These are phyloP conservation scores for Papilio machaon DNA, from an alignment of 1,140 invertebrate genomes.

Conservation along the genomic window DNA sequence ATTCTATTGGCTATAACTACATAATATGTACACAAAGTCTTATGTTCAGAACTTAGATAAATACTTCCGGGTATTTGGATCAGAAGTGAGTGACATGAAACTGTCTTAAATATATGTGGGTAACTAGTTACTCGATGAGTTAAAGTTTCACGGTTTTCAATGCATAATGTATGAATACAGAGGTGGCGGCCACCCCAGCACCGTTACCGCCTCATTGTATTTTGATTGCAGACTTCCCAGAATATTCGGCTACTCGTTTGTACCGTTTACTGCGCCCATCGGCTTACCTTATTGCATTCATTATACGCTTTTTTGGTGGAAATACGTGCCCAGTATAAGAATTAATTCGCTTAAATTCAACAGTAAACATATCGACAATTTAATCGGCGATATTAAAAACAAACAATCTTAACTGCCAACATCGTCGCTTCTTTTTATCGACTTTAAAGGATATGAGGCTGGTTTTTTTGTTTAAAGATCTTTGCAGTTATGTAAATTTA, in stretches of 20 bases:
- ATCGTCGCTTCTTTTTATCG: conserved; percentile 9
- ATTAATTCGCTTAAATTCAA: conserved; percentile 44
- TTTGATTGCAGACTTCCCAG: conserved; percentile 74
- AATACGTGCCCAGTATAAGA: conserved; percentile 54
- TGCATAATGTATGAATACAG: conserved; percentile 64
- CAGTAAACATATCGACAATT: conserved; percentile 43
- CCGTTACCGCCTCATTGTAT: conserved; percentile 76
- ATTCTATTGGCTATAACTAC: too few relatives aligned
- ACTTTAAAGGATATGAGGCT: conserved; percentile 3
- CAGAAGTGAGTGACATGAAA: neutral
- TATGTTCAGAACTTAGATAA: too few relatives aligned
- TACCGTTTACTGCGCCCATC: conserved; percentile 71
- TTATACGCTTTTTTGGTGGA: conserved; percentile 65
- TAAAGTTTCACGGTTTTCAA: conserved; percentile 58
- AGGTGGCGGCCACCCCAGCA: conserved; percentile 53
- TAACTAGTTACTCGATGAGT: conserved; percentile 50
- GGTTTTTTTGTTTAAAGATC: neutral
- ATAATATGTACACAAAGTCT: neutral
- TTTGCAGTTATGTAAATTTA: neutral
- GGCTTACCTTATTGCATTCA: conserved; percentile 68
- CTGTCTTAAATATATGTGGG: neutral
- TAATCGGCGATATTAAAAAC: conserved; percentile 34
- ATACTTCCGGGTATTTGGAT: neutral
- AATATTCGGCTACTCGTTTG: conserved; percentile 73
- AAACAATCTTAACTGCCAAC: conserved; percentile 40